A percentile compares a stretch with the other conserved stretches of the same genome.
These are phyloP conservation scores for Istiophorus platypterus DNA, from an alignment of 2,113 vertebrate genomes.

Conservation along the genomic window DNA sequence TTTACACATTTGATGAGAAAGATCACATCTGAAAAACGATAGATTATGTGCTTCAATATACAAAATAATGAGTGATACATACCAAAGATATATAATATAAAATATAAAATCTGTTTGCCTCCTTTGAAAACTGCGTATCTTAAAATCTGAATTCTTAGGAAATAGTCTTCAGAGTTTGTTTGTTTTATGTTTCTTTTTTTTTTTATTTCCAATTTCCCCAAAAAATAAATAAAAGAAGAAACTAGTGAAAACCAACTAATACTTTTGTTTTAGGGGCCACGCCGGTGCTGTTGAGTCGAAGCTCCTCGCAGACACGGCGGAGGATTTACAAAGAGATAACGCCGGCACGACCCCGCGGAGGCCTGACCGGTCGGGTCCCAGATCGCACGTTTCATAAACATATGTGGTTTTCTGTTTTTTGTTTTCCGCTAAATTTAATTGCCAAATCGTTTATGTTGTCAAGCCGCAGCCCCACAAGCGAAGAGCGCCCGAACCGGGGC, in stretches of 20 bases:
- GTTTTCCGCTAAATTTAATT: slow-evolving; percentile 54
- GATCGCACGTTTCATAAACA: slow-evolving; percentile 33
- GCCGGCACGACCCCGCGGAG: slow-evolving; percentile 40
- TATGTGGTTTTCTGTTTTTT: slow-evolving; percentile 32
- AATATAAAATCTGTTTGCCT: neutral
- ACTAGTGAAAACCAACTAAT: neutral
- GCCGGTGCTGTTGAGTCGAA: slow-evolving; percentile 10
- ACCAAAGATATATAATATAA: too few species aligned
- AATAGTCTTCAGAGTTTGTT: neutral
- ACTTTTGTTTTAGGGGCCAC: neutral
- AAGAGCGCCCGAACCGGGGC: neutral
- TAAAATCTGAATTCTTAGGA: neutral
- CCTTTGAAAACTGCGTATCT: neutral
- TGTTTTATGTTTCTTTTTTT: too few species aligned
- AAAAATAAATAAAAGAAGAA: neutral
- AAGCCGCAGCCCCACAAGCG: slow-evolving; percentile 3
- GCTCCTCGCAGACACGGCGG: slow-evolving; percentile 10
- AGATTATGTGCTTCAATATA: slow-evolving; percentile 11
- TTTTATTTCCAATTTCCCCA: too few species aligned
- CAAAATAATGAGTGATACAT: slow-evolving; percentile 16
- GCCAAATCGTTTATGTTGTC: slow-evolving; percentile 22
- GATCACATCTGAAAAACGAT: slow-evolving; percentile 35
- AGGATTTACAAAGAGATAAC: slow-evolving; percentile 40
- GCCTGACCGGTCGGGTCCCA: slow-evolving; percentile 40
- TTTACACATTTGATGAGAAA: slow-evolving; percentile 40